These are phyloP conservation scores for Xenopus borealis DNA, from an alignment of 2,113 vertebrate genomes.

Conservation along the genomic window DNA sequence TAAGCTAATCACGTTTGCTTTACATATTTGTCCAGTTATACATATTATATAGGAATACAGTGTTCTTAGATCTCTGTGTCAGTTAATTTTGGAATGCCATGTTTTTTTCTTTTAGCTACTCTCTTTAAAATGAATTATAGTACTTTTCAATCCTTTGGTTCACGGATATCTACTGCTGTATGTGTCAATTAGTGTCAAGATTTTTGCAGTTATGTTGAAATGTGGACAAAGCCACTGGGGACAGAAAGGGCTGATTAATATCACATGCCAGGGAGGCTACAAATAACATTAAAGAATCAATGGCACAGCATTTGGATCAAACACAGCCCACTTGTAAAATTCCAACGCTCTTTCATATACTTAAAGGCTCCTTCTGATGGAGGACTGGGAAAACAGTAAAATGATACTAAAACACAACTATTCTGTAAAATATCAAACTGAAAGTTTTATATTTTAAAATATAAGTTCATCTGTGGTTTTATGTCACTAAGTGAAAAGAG, in stretches of 20 bases:
- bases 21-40: constrained; percentile 17
- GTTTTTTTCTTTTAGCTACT: no score
- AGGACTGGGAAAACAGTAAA: no score
- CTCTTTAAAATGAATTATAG: constrained; percentile 23
- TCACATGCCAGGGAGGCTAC: constrained; percentile 20
- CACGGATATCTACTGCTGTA: constrained; percentile 10
- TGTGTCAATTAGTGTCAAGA: constrained; percentile 42
- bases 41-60: no score
- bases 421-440: no score
- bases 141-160: not conserved
- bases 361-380: no score
- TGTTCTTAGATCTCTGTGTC: not conserved
- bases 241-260: constrained; percentile 29
- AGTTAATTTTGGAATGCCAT: no score
- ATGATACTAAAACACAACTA: no score
- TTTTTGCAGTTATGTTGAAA: constrained; percentile 15
- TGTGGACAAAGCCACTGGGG: constrained; percentile 31
- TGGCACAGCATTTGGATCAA: constrained; percentile 7
- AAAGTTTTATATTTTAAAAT: no score
- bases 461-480: no score
- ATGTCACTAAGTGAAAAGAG: no score
- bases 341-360: no score
- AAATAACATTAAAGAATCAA: not conserved
- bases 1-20: no score
- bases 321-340: not conserved